Conservation (phyloP, 37 sponge, comb jelly and placozoan genomes). For the Eunapius fragilis region DNA sequence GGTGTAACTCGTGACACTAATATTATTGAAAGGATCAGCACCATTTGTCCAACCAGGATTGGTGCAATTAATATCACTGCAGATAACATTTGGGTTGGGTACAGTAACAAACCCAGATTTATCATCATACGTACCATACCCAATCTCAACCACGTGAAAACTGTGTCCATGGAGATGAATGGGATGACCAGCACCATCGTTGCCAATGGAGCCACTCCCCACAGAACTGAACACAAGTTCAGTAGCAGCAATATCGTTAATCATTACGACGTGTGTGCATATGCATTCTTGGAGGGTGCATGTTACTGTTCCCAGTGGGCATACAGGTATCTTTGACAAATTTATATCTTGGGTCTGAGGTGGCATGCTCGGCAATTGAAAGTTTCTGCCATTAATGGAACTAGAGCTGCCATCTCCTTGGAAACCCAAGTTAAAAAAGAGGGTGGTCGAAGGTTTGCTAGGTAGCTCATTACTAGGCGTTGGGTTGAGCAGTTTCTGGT, state of each 20-base stretch:
- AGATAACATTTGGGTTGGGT: conserved; percentile 25
- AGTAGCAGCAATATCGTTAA: background rate
- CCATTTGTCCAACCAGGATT: conserved; percentile 21
- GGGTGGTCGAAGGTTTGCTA: background rate
- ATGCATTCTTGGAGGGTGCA: background rate
- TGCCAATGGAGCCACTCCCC: background rate
- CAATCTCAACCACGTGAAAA: conserved; percentile 72
- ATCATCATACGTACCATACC: conserved; percentile 58
- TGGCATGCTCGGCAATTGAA: conserved; percentile 23
- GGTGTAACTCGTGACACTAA: background rate
- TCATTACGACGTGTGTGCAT: conserved; percentile 15
- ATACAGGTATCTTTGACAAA: too few relatives aligned
- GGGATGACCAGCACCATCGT: conserved; percentile 48
- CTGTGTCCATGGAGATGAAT: conserved; percentile 76
- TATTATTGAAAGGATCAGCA: too few relatives aligned
- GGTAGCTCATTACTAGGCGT: background rate
- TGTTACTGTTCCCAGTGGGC: too few relatives aligned
- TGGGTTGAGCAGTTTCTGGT: conserved; percentile 20
- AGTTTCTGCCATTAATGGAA: conserved; percentile 42
- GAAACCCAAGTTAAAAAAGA: conserved; percentile 37
- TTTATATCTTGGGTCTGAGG: conserved; percentile 16
- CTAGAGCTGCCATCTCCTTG: background rate
- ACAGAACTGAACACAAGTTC: conserved; percentile 31
- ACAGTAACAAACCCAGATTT: background rate
- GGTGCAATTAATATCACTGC: conserved; percentile 7